Evolutionary conservation across 2,888 invertebrate species (phyloP), one percentile per base, ranked within the genome.

Genomic region (Drosophila anomalipes): DNA sequence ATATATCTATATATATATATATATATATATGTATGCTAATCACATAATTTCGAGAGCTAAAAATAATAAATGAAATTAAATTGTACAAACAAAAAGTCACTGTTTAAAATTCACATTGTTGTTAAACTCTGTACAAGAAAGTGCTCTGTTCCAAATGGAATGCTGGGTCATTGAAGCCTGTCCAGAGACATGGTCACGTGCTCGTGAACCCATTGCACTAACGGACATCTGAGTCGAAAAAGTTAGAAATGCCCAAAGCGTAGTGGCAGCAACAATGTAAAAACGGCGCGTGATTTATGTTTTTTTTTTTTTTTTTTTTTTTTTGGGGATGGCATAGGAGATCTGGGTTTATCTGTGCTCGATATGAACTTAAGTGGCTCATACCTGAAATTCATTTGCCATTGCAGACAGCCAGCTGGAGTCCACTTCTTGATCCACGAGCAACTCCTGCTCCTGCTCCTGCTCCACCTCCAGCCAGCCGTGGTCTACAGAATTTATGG

Each of bases 341-440:
- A 47, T 7, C 47, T 26, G 47, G 30, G 35, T 62, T 57, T 79
- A 80, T 73, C 80, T 80, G 66, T 73, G 58, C 62, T 74, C 74
- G 74, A 80, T 79, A 67, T 73, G 74, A 69, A 67, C 80, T 80
- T 74, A 74, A 80, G 73, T 77, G 77, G 61, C 54, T 54, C 71
- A 72, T 89, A 86, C 86, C 89, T 86, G 86, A 86, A 84, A 86
- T 84, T 86, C 89, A 86, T 81, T 86, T 81, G 84, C 72, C 89
- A 86, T 86, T 74, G 84, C 82, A 74, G 74, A 70, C 76, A 82
- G 74, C 86, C 86, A 86, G 82, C 81, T 81, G 86, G 81, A 75
- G 86, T 89, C 84, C 70, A 77, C 67, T 49, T 56, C 60, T 59
- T 69, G 74, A 41, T 70, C 76, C 57, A 70, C 63, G 54, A 64